Evolutionary conservation across 2,888 invertebrate genomes (phyloP).

Genomic region (Cyrtodaria siliqua): DNA sequence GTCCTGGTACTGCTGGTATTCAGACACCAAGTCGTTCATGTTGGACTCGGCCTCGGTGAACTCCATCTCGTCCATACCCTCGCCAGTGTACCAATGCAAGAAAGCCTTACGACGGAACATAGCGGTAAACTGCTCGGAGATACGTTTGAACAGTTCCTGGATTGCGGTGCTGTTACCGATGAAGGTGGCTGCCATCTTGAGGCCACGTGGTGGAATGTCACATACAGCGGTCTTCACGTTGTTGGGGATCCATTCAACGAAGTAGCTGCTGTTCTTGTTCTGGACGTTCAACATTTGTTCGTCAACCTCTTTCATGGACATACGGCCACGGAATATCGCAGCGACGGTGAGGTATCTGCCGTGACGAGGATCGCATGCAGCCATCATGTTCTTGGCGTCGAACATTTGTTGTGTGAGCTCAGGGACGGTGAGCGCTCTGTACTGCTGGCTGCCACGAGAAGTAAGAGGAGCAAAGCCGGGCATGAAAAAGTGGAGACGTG

Average conservation of each 20-base stretch:
- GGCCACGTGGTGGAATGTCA: constrained; percentile 94
- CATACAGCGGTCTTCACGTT: constrained; percentile 85
- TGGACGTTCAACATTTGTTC: constrained; percentile 95
- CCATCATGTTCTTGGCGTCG: constrained; percentile 94
- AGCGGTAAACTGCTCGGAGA: constrained; percentile 89
- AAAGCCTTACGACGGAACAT: constrained; percentile 99
- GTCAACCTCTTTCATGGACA: constrained; percentile 87
- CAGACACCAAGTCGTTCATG: constrained; percentile 90
- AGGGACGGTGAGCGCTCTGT: constrained; percentile 73
- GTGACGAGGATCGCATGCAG: constrained; percentile 81
- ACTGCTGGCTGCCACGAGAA: constrained; percentile 90
- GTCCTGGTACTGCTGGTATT: constrained; percentile 86
- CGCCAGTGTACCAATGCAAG: constrained; percentile 99
- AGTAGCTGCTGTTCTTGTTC: constrained; percentile 85
- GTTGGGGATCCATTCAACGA: constrained; percentile 86
- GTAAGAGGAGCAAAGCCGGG: constrained; percentile 93
- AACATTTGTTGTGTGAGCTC: constrained; percentile 90
- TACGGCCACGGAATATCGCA: constrained; percentile 83
- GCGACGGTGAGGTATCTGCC: constrained; percentile 83
- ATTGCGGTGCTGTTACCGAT: constrained; percentile 88
- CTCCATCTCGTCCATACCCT: constrained; percentile 99
- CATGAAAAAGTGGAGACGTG: constrained; percentile 94
- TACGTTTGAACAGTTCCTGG: constrained; percentile 84
- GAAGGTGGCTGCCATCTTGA: constrained; percentile 97
- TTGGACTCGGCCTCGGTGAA: constrained; percentile 98